phyloP scores from a whole-genome alignment of 2,113 vertebrate genomes.

The Macaca fascicularis region T2T-MFA8v1.1 NC_088376.1:108026001-108026500 shows the following conservation, averaged over 20 bases:
- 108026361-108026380: background rate
- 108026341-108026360: background rate
- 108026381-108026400: background rate
- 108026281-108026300: background rate
- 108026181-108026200: background rate
- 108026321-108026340: background rate
- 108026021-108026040: background rate
- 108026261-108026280: background rate
- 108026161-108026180: background rate
- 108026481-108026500: background rate
- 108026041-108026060: background rate
- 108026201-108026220: background rate
- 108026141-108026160: background rate
- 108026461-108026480: accelerated
- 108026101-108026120: background rate
- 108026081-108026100: background rate
- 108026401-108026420: background rate
- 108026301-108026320: background rate
- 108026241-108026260: background rate
- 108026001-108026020: background rate
- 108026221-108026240: background rate
- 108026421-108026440: background rate
- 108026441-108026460: too few species aligned
- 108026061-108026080: background rate
- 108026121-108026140: background rate